Conservation (phyloP, 2,113 vertebrate genomes). For the Piaya cayana region DNA sequence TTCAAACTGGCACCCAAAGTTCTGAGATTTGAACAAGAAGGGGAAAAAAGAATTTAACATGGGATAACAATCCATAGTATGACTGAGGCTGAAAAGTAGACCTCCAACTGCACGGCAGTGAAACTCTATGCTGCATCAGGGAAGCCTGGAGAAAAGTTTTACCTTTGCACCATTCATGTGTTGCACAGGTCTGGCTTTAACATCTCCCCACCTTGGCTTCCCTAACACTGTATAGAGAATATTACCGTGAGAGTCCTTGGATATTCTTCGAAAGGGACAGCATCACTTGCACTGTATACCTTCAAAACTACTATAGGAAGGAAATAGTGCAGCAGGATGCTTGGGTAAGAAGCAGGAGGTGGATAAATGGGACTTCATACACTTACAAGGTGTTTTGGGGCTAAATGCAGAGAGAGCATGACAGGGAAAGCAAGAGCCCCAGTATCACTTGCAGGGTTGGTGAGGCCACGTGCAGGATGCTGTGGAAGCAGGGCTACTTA, state of each 20-base stretch:
- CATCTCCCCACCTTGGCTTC: neutral
- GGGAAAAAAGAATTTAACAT: neutral
- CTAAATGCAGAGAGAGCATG: rapidly evolving
- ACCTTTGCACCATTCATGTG: neutral
- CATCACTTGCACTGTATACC: neutral
- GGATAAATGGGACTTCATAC: neutral
- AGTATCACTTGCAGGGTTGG: too few relatives aligned
- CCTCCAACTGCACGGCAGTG: neutral
- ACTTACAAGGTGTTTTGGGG: rapidly evolving
- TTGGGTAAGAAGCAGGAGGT: neutral
- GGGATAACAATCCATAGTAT: neutral
- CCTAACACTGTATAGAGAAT: neutral
- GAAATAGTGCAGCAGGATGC: neutral
- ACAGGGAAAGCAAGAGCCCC: rapidly evolving
- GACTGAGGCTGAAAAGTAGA: neutral
- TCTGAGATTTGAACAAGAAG: neutral
- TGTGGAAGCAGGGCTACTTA: neutral
- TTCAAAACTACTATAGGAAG: neutral
- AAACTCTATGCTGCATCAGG: neutral
- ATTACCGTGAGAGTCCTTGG: neutral
- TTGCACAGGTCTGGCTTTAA: neutral
- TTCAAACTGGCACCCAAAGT: neutral
- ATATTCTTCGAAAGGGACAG: neutral
- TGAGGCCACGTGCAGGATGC: neutral
- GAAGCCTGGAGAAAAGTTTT: neutral